A percentile compares a stretch with the other conserved stretches of the same genome.
phyloP scores from a whole-genome alignment of 2,113 vertebrate species.

The Channa maculata region DNA sequence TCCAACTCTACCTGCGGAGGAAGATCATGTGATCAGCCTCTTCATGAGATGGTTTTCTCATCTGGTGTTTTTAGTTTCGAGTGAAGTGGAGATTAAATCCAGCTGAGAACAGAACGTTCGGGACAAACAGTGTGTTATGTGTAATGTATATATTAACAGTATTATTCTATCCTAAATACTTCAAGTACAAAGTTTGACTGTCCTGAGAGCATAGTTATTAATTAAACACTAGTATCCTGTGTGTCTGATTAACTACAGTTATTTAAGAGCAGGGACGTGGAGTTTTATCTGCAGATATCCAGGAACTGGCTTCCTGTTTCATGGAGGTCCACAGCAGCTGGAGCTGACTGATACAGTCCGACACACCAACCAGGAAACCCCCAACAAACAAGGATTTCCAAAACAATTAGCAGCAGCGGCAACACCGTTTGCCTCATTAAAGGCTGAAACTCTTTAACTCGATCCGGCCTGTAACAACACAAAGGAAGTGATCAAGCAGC shows the following conservation, averaged over 20 bases:
- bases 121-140: too few relatives aligned
- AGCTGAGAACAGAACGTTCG: too few relatives aligned
- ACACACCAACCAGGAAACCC: conserved; percentile 62
- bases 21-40: background rate
- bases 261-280: conserved; percentile 27
- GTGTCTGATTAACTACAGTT: conserved; percentile 13
- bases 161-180: too few relatives aligned
- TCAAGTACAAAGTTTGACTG: background rate
- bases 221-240: background rate
- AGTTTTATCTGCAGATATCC: conserved; percentile 68
- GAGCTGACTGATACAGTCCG: conserved; percentile 64
- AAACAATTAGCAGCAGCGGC: conserved; percentile 68
- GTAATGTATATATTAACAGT: too few relatives aligned
- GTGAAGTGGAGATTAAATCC: background rate
- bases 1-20: background rate
- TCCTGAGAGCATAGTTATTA: background rate
- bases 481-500: conserved; percentile 29
- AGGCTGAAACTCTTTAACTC: conserved; percentile 23
- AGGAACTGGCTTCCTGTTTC: conserved; percentile 70
- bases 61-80: background rate
- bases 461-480: conserved; percentile 48
- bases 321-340: conserved; percentile 67
- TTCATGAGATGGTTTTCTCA: background rate
- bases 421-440: conserved; percentile 65
- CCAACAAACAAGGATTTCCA: conserved; percentile 61